Evolutionary conservation across 2,797 vertebrate genomes (phyloP).

Genomic region (Capromys pilorides): DNA sequence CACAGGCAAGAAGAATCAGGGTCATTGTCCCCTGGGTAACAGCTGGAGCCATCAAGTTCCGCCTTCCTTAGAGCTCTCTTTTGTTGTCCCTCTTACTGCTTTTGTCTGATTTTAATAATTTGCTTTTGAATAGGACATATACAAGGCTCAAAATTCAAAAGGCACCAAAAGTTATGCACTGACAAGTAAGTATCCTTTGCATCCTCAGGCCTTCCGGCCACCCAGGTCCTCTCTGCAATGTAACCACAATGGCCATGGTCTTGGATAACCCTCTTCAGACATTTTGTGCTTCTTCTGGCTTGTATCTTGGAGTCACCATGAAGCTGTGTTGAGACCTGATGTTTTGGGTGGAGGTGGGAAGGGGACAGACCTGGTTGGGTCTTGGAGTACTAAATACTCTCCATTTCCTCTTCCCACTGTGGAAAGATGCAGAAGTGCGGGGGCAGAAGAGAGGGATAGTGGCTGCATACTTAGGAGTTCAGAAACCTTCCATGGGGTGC

Average conservation of each 20-base stretch:
- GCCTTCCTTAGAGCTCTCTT: background rate
- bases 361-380: background rate
- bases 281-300: background rate
- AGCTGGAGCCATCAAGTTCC: background rate
- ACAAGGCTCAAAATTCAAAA: conserved; percentile 55
- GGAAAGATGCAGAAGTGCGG: background rate
- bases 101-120: conserved; percentile 50
- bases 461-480: background rate
- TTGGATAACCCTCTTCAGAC: background rate
- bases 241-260: background rate
- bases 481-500: background rate
- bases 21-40: background rate
- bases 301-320: background rate
- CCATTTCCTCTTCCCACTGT: background rate
- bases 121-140: conserved; percentile 59
- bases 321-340: background rate
- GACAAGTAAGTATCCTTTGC: conserved; percentile 39
- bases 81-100: background rate
- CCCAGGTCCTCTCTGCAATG: background rate
- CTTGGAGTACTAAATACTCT: background rate
- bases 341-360: background rate
- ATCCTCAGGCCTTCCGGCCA: background rate
- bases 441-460: background rate
- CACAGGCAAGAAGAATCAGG: background rate
- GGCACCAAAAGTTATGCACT: conserved; percentile 43